Conservation (phyloP, 2,888 invertebrate genomes). For the Andrena trimmerana region DNA sequence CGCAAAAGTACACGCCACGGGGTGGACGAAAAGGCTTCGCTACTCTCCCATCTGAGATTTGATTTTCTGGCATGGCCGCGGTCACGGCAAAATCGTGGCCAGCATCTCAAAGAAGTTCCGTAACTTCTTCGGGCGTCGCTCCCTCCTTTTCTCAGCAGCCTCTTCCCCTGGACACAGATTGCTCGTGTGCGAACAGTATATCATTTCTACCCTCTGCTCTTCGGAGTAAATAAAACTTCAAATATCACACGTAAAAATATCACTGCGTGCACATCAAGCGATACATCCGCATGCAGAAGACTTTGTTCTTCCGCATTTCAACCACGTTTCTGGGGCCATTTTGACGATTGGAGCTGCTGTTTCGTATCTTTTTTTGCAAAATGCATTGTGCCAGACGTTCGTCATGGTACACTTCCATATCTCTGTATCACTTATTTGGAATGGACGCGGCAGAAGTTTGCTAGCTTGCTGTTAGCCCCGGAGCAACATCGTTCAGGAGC, state of each 20-base stretch:
- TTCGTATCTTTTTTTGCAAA: slow-evolving; percentile 5
- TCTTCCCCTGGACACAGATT: not conserved
- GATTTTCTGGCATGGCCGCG: slow-evolving; percentile 65
- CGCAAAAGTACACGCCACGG: slow-evolving; percentile 59
- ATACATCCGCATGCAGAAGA: no score
- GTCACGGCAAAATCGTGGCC: slow-evolving; percentile 68
- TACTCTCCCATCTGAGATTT: slow-evolving; percentile 59
- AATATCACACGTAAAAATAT: no score
- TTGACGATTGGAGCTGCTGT: no score
- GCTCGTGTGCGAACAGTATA: not conserved
- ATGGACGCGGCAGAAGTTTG: slow-evolving; percentile 31
- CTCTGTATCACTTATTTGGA: slow-evolving; percentile 22
- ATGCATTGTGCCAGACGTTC: slow-evolving; percentile 25
- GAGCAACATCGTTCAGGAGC: slow-evolving; percentile 16
- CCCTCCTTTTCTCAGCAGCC: not conserved
- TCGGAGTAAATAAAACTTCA: no score
- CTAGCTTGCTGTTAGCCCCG: slow-evolving; percentile 20
- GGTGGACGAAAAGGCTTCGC: slow-evolving; percentile 40
- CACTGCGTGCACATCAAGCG: no score
- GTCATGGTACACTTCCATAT: slow-evolving; percentile 9
- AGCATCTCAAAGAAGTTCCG: slow-evolving; percentile 60
- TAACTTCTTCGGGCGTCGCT: slow-evolving; percentile 17
- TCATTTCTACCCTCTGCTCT: not conserved
- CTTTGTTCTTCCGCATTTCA: no score
- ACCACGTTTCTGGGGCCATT: no score